Evolutionary conservation across 2,113 vertebrate genomes (phyloP), one percentile per base, ranked within the genome.

Genomic region (Notechis scutatus): DNA sequence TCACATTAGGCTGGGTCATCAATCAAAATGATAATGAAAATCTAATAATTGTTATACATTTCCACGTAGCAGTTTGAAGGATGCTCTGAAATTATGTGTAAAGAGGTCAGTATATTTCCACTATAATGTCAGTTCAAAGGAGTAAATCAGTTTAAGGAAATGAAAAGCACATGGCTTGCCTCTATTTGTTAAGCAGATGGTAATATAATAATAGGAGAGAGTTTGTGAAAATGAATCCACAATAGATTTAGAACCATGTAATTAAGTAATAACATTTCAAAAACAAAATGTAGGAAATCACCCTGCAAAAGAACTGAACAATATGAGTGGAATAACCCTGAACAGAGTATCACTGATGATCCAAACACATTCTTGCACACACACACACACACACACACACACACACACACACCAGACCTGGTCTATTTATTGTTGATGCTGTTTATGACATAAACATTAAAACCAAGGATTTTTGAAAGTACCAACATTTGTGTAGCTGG

Each of bases 91-190:
- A 21, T 91, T 56, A 23, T 87, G 59, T 34, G 29, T 61, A 87
- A 11, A 29, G 47, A 23, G 47, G 15, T 88, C 57, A 69, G 3
- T 69, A 69, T 54, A 59, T 81, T 42, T 81, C 34, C 7, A 42
- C 74, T 81, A 42, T 81, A 21, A 3, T 81, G 3, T 39, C 74
- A 81, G 74, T 42, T 81, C 74, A 81, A 81, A 81, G 74, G n/a
- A 7, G 7, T 81, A 81, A 88, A 55, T 88, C 85, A 92, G n/a
- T 69, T 92, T 52, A 81, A 74, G 50, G 50, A 24, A 64, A 74
- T 92, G 59, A 69, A 88, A 88, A 74, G 69, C 86, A 92, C 86
- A 74, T 23, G 34, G 91, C 86, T 74, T 88, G n/a, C 59, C 29
- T 52, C 61, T 69, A 69, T 42, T 88, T 74, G 50, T 92, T 74